Evolutionary conservation across 2,797 vertebrate genomes (phyloP).

Genomic region (Microctenopoma steveboyesi): DNA sequence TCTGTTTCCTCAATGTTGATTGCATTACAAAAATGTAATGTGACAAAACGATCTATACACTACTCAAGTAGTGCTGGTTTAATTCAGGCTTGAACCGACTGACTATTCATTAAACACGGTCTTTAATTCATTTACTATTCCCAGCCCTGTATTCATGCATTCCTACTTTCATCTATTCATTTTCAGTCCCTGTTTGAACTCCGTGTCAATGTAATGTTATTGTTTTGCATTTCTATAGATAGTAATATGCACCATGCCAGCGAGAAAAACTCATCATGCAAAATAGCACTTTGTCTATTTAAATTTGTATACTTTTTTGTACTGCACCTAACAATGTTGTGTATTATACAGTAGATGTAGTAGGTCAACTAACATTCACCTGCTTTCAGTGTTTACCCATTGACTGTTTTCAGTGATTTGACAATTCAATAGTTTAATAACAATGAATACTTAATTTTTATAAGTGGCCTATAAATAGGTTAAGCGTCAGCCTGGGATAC

Average conservation of each 20-base stretch:
- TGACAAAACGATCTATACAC: not conserved
- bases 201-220: not conserved
- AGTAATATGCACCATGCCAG: not conserved
- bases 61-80: not conserved
- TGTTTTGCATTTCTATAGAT: not conserved
- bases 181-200: constrained; percentile 3
- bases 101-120: not conserved
- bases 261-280: rapidly evolving
- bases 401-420: no score
- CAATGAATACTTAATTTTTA: no score
- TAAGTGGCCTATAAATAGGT: no score
- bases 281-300: not conserved
- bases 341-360: no score
- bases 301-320: not conserved
- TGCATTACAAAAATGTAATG: not conserved
- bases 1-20: not conserved
- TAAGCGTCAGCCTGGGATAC: no score
- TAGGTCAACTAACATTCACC: no score
- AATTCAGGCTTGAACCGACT: not conserved
- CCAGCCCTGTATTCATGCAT: not conserved
- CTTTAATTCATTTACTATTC: not conserved
- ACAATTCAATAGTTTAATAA: no score
- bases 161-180: not conserved
- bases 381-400: no score
- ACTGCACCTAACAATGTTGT: no score